A percentile compares a stretch with the other conserved stretches of the same genome.
phyloP scores from a whole-genome alignment of 2,888 invertebrate genomes.

The Rhogogaster chlorosoma region DNA sequence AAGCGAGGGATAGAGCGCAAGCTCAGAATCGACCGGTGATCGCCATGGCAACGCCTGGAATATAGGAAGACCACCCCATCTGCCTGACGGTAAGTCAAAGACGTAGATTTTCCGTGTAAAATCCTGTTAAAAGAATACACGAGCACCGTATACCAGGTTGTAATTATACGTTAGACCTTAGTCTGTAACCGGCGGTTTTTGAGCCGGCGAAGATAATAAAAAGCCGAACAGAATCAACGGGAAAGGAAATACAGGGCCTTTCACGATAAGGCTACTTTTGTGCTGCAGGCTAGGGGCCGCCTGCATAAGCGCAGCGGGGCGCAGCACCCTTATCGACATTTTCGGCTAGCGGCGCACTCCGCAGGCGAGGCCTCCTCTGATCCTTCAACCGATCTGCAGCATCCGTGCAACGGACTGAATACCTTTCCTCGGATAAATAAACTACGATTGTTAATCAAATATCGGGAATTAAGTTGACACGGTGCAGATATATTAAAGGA shows the following conservation, averaged over 20 bases:
- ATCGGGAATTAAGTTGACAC: background rate
- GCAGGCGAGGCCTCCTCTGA: slow-evolving; percentile 58
- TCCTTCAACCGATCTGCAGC: slow-evolving; percentile 54
- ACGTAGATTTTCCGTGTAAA: slow-evolving; percentile 51
- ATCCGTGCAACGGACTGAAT: slow-evolving; percentile 17
- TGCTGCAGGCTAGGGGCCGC: slow-evolving; percentile 56
- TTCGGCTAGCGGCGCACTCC: slow-evolving; percentile 74
- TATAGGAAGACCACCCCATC: slow-evolving; percentile 60
- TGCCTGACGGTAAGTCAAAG: slow-evolving; percentile 59
- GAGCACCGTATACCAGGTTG: background rate
- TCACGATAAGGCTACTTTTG: background rate
- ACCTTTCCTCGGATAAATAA: background rate
- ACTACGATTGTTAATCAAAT: background rate
- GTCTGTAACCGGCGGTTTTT: background rate
- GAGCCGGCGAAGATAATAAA: background rate
- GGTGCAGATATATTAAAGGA: background rate
- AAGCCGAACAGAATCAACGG: background rate
- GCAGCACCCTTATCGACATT: slow-evolving; percentile 75
- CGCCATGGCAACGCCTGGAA: slow-evolving; percentile 73
- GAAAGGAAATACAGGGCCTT: background rate
- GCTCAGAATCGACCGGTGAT: slow-evolving; percentile 73
- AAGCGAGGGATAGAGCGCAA: slow-evolving; percentile 66
- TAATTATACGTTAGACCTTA: background rate
- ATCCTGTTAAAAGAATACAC: slow-evolving; percentile 28
- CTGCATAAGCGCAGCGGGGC: slow-evolving; percentile 68